Evolutionary conservation across 1,140 invertebrate species (phyloP), one percentile per base, ranked within the genome.

Genomic region (Rhyacophila brunnea): DNA sequence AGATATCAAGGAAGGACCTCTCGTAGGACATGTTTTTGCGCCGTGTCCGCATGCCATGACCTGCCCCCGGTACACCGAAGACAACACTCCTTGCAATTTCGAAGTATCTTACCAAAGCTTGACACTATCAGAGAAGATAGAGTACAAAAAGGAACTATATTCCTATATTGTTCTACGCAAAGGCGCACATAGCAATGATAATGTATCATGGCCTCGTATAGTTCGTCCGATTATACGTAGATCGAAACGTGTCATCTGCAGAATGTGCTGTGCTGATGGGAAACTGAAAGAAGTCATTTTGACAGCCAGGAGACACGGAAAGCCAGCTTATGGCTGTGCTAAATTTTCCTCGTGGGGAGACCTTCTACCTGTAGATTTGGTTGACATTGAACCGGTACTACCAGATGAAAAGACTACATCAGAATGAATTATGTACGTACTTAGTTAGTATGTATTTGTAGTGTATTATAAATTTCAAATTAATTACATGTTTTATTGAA

Each of bases 1-100:
- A 17, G 75, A 82, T 66, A 55, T 79, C 1, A 66, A 71, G 15
- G 57, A 72, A 55, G 64, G 71, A 17, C 51, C 73, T 5, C 68
- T 70, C 19, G 72, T 69, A 58, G 79, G 80, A 6, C 84, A 90
- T 67, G 82, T 91, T 34, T 86, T 92, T 71, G 83, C 89, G 43
- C 92, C 93, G 81, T 96, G 93, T 75, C 87, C 92, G 0, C 91
- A 95, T 70, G 87, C 94, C 59, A 68, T 74, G 9, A 54, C 70
- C 0, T 96, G 93, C 74, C 93, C 93, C 0, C 77, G 85, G 57
- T 83, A 82, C 52, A 38, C 74, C 38, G 74, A 84, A 60, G 74
- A 85, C 42, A 79, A 82, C 6, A 87, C 81, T 9, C 87, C 89
- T 0, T 96, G 93, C 71, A 92, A 89, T 72, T 95, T 92, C 73